phyloP scores from a whole-genome alignment of 1,140 invertebrate species.

The Neodiprion virginianus region DNA sequence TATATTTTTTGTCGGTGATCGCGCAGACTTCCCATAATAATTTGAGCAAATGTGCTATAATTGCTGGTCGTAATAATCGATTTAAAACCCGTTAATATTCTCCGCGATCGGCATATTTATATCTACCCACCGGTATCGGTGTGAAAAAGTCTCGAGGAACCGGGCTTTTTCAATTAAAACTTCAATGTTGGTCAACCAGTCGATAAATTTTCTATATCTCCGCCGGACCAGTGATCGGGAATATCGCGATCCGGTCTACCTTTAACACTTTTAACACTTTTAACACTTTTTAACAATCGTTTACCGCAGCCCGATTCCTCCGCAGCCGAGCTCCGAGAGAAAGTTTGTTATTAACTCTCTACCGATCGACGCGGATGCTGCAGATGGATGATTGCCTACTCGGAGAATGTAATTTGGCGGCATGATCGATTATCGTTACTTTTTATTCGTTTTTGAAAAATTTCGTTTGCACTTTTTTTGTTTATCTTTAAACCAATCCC shows the following conservation, averaged over 20 bases:
- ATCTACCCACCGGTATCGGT: background rate
- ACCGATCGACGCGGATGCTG: too few relatives aligned
- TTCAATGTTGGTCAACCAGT: background rate
- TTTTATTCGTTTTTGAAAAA: too few relatives aligned
- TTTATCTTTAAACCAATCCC: too few relatives aligned
- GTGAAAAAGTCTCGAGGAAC: background rate
- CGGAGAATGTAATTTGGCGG: too few relatives aligned
- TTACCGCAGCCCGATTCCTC: background rate
- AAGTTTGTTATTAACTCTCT: background rate
- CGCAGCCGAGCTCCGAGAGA: background rate
- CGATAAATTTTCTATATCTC: background rate
- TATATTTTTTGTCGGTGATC: too few relatives aligned
- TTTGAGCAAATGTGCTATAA: too few relatives aligned
- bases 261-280: background rate
- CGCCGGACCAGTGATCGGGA: too few relatives aligned
- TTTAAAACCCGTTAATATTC: conserved; percentile 6
- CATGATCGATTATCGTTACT: too few relatives aligned
- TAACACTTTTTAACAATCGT: background rate
- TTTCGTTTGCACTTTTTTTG: too few relatives aligned
- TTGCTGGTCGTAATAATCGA: background rate
- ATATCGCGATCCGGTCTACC: too few relatives aligned
- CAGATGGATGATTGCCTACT: too few relatives aligned
- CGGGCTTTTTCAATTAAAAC: conserved; percentile 1
- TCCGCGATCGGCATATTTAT: background rate
- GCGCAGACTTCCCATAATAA: too few relatives aligned